Evolutionary conservation across 2,113 vertebrate species (phyloP).

Genomic region (Elachura formosa): DNA sequence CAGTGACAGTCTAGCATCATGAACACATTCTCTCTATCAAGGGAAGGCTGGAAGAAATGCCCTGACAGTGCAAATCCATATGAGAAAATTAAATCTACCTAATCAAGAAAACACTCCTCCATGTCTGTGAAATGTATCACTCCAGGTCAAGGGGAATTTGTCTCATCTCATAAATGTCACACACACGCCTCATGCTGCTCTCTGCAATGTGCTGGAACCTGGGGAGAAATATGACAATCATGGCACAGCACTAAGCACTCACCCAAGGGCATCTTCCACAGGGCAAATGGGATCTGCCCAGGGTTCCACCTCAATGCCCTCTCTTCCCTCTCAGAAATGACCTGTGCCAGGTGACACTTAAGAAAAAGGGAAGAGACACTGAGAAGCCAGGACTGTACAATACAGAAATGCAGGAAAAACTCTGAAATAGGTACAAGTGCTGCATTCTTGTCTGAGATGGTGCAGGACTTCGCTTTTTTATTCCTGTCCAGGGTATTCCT

Average conservation of each 20-base stretch:
- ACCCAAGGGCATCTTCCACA: background rate
- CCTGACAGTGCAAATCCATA: background rate
- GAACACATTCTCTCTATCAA: background rate
- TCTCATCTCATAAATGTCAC: background rate
- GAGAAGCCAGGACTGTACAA: background rate
- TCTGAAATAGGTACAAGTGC: background rate
- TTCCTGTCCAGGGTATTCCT: background rate
- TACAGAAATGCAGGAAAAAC: background rate
- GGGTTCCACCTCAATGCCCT: background rate
- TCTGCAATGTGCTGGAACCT: background rate
- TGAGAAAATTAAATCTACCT: background rate
- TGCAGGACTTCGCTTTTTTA: background rate
- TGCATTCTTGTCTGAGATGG: background rate
- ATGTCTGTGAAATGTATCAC: background rate
- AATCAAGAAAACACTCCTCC: background rate
- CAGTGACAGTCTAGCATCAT: background rate
- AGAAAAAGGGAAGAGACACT: background rate
- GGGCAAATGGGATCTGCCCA: background rate
- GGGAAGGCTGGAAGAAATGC: background rate
- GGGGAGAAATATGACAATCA: background rate
- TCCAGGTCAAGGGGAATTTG: background rate
- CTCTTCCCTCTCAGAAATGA: background rate
- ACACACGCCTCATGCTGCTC: accelerated
- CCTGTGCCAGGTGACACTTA: background rate
- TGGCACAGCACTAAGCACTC: background rate